phyloP scores from a whole-genome alignment of 2,888 invertebrate genomes.

The Eilema griseolum region DNA sequence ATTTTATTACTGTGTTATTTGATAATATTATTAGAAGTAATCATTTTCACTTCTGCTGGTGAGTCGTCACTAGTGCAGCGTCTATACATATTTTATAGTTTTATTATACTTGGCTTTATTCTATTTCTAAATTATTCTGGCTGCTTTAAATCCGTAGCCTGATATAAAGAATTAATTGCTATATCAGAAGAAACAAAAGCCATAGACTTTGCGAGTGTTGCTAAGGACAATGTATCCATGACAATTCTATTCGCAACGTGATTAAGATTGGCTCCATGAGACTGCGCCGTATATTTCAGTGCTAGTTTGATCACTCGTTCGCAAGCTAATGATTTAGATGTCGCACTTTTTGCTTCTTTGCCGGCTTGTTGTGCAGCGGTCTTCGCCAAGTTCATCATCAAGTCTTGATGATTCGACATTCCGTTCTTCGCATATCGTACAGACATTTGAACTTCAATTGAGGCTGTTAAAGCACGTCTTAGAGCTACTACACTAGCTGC shows the following conservation, averaged over 20 bases:
- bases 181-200: conserved; percentile 82
- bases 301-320: conserved; percentile 80
- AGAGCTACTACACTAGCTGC: conserved; percentile 82
- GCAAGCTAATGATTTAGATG: conserved; percentile 78
- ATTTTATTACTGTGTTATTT: conserved; percentile 16
- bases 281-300: conserved; percentile 80
- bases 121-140: conserved; percentile 42
- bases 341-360: conserved; percentile 80
- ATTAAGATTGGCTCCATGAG: conserved; percentile 78
- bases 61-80: neutral
- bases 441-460: conserved; percentile 83
- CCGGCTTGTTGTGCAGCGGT: conserved; percentile 84
- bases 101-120: no score
- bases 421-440: conserved; percentile 79
- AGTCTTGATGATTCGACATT: conserved; percentile 80
- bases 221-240: conserved; percentile 80
- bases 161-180: conserved; percentile 81
- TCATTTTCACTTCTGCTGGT: neutral
- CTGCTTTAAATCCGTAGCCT: conserved; percentile 80
- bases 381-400: conserved; percentile 84
- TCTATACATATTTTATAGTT: no score
- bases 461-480: conserved; percentile 80
- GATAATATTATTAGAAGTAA: neutral
- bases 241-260: conserved; percentile 82
- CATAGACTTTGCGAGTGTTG: conserved; percentile 82